Percentiles rank a stretch among this genome's conserved stretches.
phyloP scores from a whole-genome alignment of 1,140 invertebrate genomes.

The Megalopta genalis region DNA sequence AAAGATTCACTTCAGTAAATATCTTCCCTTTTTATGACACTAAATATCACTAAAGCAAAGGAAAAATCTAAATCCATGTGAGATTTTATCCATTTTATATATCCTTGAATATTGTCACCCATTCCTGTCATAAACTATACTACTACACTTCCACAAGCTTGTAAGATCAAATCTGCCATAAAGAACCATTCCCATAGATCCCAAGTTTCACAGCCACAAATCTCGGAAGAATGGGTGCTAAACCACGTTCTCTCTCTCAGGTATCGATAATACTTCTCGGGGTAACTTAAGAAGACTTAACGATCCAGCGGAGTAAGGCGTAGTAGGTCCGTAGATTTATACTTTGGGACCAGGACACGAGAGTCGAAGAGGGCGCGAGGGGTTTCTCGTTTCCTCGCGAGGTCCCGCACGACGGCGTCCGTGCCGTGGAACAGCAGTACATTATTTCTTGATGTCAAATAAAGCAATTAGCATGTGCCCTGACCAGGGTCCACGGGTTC shows the following conservation, averaged over 20 bases:
- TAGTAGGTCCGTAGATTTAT: constrained; percentile 43
- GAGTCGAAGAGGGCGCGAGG: constrained; percentile 48
- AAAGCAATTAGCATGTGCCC: constrained; percentile 81
- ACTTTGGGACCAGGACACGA: constrained; percentile 29
- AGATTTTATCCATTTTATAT: too few species aligned
- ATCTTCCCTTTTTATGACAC: too few species aligned
- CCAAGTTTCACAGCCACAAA: background rate
- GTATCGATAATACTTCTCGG: constrained; percentile 8
- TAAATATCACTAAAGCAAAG: too few species aligned
- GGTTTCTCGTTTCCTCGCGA: constrained; percentile 61
- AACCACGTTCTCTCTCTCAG: background rate
- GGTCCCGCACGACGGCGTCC: constrained; percentile 39
- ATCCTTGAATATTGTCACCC: too few species aligned
- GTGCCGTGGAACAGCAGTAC: constrained; percentile 65
- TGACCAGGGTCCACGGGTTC: constrained; percentile 73
- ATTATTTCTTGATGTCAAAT: constrained; percentile 81
- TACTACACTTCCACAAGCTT: too few species aligned
- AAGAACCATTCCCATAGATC: too few species aligned
- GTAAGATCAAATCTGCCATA: too few species aligned
- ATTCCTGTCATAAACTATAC: too few species aligned
- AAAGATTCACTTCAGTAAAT: too few species aligned
- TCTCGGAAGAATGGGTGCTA: background rate
- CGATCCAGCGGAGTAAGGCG: constrained; percentile 3
- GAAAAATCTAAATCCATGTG: too few species aligned
- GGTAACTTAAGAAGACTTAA: constrained; percentile 26